Conservation (phyloP, 2,113 vertebrate species). For the Casuarius casuarius region DNA sequence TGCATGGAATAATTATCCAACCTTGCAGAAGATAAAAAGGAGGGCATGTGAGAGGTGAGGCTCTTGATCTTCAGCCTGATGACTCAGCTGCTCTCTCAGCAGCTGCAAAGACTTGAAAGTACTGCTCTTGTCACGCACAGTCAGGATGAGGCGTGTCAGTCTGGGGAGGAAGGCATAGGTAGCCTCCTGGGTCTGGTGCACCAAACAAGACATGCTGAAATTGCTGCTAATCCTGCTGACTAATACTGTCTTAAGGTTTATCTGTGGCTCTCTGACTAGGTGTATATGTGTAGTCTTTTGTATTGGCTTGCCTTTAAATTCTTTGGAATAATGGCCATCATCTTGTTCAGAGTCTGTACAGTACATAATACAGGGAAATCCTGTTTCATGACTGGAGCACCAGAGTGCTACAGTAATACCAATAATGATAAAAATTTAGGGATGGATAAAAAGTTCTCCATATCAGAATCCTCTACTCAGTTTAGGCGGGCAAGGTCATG, state of each 20-base stretch:
- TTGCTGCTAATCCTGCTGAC: constrained; percentile 33
- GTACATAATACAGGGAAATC: neutral
- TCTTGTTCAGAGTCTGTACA: neutral
- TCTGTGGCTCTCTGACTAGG: neutral
- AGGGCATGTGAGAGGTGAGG: constrained; percentile 1
- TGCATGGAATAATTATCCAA: constrained; percentile 45
- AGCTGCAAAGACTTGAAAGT: neutral
- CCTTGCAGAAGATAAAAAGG: constrained; percentile 5
- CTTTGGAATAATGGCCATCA: neutral
- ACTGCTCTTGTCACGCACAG: neutral
- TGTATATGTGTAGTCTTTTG: neutral
- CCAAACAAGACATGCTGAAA: neutral
- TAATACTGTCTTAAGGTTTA: neutral
- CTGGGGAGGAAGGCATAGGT: neutral
- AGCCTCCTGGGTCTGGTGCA: neutral
- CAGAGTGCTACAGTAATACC: neutral
- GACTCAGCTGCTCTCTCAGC: neutral
- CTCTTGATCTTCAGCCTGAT: constrained; percentile 23
- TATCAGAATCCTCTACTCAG: neutral
- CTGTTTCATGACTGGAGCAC: neutral
- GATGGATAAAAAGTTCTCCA: neutral
- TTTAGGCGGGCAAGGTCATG: neutral
- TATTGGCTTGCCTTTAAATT: neutral
- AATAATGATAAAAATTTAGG: neutral
- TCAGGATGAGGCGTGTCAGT: neutral